These are phyloP conservation scores for Lasioglossum oenotherae DNA, from an alignment of 2,888 invertebrate species.

Conservation along the genomic window DNA sequence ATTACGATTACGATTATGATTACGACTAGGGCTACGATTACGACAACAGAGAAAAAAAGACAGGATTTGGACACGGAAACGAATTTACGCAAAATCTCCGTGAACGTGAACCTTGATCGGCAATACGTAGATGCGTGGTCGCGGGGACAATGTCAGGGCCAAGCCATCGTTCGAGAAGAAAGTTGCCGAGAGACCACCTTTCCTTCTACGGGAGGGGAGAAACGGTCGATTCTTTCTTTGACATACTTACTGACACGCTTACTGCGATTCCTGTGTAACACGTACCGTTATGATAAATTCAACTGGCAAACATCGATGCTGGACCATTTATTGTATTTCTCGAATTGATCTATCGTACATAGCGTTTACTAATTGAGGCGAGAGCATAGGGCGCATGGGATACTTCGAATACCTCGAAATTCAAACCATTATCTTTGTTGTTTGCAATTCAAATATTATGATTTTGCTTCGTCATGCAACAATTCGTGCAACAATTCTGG, in stretches of 20 bases:
- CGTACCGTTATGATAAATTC: conserved; percentile 10
- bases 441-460: background rate
- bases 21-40: too few species aligned
- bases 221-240: conserved; percentile 73
- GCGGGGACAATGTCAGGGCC: conserved; percentile 80
- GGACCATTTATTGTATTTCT: background rate
- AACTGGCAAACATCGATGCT: background rate
- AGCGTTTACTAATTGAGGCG: background rate
- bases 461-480: background rate
- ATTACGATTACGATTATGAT: too few species aligned
- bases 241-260: conserved; percentile 70
- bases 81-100: background rate
- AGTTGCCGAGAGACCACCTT: conserved; percentile 40
- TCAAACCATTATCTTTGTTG: background rate
- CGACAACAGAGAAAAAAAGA: background rate
- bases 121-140: conserved; percentile 56
- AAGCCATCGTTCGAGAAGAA: conserved; percentile 58
- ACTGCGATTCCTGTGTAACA: conserved; percentile 14
- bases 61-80: background rate
- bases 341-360: background rate
- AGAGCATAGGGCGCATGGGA: background rate
- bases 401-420: background rate
- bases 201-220: conserved; percentile 17
- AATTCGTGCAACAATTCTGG: background rate
- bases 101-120: background rate